Percentiles rank a stretch among this genome's conserved stretches.
Evolutionary conservation across 2,113 vertebrate genomes (phyloP).

Genomic region (Ploceus nigricollis): DNA sequence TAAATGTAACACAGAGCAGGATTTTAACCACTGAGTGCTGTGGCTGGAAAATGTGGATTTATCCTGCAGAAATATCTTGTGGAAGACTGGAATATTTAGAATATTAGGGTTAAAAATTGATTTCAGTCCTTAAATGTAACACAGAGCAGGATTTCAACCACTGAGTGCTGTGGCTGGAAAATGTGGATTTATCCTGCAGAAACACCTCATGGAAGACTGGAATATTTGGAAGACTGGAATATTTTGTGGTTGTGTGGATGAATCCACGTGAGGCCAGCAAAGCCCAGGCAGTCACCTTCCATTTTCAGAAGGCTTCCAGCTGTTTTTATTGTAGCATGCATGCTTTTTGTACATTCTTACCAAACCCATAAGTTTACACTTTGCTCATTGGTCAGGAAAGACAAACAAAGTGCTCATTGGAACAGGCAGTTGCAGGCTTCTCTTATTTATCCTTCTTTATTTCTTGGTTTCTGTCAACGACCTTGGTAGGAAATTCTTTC

Average conservation of each 20-base stretch:
- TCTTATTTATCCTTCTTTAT: no score
- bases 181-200: not conserved
- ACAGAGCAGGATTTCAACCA: not conserved
- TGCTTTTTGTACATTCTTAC: no score
- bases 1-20: not conserved
- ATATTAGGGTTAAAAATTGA: not conserved
- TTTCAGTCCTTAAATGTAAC: not conserved
- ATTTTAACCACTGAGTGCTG: not conserved
- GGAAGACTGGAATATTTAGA: not conserved
- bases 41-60: not conserved
- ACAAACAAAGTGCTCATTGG: no score
- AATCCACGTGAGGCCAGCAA: not conserved
- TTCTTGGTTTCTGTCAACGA: no score
- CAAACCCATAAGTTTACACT: no score
- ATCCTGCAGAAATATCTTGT: not conserved
- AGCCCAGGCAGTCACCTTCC: accelerated
- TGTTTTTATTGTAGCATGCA: no score
- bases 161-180: not conserved
- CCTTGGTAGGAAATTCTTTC: no score
- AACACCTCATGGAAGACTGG: not conserved
- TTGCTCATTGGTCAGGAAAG: no score
- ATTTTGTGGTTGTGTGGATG: not conserved
- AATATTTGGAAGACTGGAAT: not conserved
- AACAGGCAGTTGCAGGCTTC: no score
- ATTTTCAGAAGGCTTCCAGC: no score